Evolutionary conservation across 2,888 invertebrate species (phyloP).

Genomic region (Helleia helle): DNA sequence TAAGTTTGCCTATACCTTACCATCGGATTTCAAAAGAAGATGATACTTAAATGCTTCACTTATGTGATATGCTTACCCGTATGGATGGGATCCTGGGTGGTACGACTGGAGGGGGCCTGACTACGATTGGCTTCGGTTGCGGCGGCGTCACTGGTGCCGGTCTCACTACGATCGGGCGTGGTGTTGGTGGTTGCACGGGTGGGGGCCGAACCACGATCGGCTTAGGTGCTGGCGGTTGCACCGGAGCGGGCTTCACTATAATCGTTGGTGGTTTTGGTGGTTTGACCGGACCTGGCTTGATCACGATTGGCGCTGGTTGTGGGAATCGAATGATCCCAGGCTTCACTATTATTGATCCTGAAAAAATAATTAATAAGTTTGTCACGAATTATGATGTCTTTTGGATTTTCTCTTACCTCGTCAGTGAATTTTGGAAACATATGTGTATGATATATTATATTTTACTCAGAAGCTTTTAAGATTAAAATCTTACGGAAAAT

Average conservation of each 20-base stretch:
- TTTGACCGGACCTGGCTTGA: conserved; percentile 37
- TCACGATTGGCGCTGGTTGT: conserved; percentile 34
- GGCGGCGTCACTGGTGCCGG: conserved; percentile 40
- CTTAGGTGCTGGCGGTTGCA: conserved; percentile 36
- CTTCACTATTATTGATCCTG: conserved; percentile 42
- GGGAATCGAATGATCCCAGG: conserved; percentile 49
- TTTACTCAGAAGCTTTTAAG: too few relatives aligned
- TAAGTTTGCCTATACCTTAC: too few relatives aligned
- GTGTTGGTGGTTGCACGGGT: conserved; percentile 35
- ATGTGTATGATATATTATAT: too few relatives aligned
- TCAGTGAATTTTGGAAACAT: too few relatives aligned
- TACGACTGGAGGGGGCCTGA: conserved; percentile 38
- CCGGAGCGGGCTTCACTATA: conserved; percentile 40
- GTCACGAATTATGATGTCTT: too few relatives aligned
- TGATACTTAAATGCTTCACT: too few relatives aligned
- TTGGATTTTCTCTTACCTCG: too few relatives aligned
- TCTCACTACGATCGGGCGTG: conserved; percentile 34
- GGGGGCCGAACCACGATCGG: conserved; percentile 40
- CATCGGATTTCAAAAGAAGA: too few relatives aligned
- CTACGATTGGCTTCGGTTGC: conserved; percentile 33
- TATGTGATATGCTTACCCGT: conserved; percentile 34
- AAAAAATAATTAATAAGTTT: too few relatives aligned
- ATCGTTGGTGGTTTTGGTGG: conserved; percentile 35
- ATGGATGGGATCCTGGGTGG: conserved; percentile 37
- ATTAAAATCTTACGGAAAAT: too few relatives aligned